Percentiles rank a stretch among this genome's conserved stretches.
Evolutionary conservation across 2,797 vertebrate species (phyloP).

Genomic region (Sebastes goodei): DNA sequence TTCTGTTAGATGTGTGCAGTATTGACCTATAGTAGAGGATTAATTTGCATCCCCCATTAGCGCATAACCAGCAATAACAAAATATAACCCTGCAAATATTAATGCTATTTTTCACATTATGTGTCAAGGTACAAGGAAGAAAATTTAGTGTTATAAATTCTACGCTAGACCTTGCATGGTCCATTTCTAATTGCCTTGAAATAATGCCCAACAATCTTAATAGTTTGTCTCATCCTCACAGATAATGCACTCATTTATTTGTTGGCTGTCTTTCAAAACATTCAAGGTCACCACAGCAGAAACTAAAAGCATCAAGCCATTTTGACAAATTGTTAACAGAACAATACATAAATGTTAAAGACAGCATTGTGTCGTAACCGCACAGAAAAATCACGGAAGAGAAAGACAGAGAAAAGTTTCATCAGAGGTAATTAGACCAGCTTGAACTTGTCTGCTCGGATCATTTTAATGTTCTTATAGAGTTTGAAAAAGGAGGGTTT

Average conservation of each 20-base stretch:
- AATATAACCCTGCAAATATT: background rate
- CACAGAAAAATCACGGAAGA: background rate
- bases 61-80: background rate
- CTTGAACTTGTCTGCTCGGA: slow-evolving; percentile 11
- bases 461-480: slow-evolving; percentile 34
- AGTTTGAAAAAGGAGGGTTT: slow-evolving; percentile 8
- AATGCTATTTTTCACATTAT: background rate
- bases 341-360: slow-evolving; percentile 9
- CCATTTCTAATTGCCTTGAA: background rate
- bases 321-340: slow-evolving; percentile 21
- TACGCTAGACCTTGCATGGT: background rate
- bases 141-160: background rate
- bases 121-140: background rate
- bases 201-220: background rate
- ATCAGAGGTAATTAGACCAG: slow-evolving; percentile 8
- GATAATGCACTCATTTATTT: slow-evolving; percentile 18
- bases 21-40: background rate
- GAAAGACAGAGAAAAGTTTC: background rate
- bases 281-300: background rate
- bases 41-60: background rate
- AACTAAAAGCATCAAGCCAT: slow-evolving; percentile 23
- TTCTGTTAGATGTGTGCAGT: background rate
- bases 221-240: slow-evolving; percentile 5
- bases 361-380: background rate
- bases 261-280: slow-evolving; percentile 23